A percentile compares a stretch with the other conserved stretches of the same genome.
Conservation (phyloP, 1,140 invertebrate species). For the Charaxes varanes region DNA sequence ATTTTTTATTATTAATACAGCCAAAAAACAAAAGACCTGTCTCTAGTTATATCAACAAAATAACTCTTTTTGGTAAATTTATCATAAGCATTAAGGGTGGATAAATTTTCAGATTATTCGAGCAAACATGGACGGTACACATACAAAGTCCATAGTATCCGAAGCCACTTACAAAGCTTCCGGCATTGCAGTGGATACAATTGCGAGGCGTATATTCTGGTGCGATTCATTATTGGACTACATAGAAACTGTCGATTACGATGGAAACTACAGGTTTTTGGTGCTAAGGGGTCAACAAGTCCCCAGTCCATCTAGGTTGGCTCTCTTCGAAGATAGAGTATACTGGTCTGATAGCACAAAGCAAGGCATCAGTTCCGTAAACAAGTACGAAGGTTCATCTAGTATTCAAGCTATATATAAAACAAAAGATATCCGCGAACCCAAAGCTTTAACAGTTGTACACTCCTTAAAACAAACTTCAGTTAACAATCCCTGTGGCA, state of each 20-base stretch:
- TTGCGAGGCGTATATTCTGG: slow-evolving; percentile 94
- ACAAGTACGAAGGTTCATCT: slow-evolving; percentile 88
- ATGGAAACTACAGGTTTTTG: slow-evolving; percentile 87
- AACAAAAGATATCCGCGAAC: slow-evolving; percentile 85
- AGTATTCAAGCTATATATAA: slow-evolving; percentile 88
- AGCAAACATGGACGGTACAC: slow-evolving; percentile 94
- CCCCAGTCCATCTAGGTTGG: slow-evolving; percentile 88
- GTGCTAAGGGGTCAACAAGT: slow-evolving; percentile 89
- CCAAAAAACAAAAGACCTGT: too few species aligned
- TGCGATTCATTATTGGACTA: slow-evolving; percentile 97
- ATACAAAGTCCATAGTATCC: slow-evolving; percentile 86
- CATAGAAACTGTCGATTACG: slow-evolving; percentile 97
- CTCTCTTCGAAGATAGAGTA: slow-evolving; percentile 92
- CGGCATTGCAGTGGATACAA: slow-evolving; percentile 89
- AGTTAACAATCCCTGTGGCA: slow-evolving; percentile 91
- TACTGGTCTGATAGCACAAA: slow-evolving; percentile 98
- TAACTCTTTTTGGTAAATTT: too few species aligned
- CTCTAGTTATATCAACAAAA: too few species aligned
- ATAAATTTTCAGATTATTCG: slow-evolving; percentile 77
- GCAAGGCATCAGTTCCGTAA: slow-evolving; percentile 93
- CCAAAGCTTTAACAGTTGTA: slow-evolving; percentile 88
- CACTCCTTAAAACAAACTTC: slow-evolving; percentile 85
- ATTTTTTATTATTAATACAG: too few species aligned
- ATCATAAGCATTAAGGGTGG: too few species aligned
- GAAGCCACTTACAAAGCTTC: slow-evolving; percentile 93